Base-by-base conservation (phyloP, 2,797 vertebrate genomes). In the Iguana delicatissima region DNA sequence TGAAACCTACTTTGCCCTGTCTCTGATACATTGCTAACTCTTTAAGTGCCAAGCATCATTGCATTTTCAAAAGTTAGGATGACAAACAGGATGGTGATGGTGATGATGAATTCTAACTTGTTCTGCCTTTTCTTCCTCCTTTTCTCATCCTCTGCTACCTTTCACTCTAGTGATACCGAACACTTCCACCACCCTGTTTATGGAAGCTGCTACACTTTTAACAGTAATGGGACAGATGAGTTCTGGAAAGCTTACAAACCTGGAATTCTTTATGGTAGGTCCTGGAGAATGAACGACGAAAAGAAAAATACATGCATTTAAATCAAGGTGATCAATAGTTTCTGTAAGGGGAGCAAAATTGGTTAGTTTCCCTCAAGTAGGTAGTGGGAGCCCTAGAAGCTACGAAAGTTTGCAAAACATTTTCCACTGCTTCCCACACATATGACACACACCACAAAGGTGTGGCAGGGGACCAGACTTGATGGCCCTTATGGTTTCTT, bases 191-290 rank as follows among this genome's bases (percentile, higher is more conserved):
- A 97, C 77, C 96, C 97, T 0, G 94, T 93, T 86, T 97, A 97
- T 1, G 96, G 97, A 86, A 97, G 95, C 91, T 97, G 97, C 92
- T 96, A 96, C 35, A 97, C 97, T 1, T 96, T 97, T 7, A 97
- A 97, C 92, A 96, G 93, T 83, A 29, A 90, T 0, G 95, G 94
- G 9, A 96, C 92, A 0, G 93, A 95, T 2, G 16, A 90, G 0
- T 82, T 93, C 46, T 97, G 95, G 95, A 76, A 87, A 1, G 82
- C 95, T 0, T 94, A 90, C 0, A 95, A 87, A 26, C 94, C 97
- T 0, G 96, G 97, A 2, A 72, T 96, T 86, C 87, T 94, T n/a
- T 96, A 96, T 0, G 95, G 96, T 97, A 94, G 2, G 95, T 87
- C n/a, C 52, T 3, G 64, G 32, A 29, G 46, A 50, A 22, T 6